These are phyloP conservation scores for Borostomias antarcticus DNA, from an alignment of 2,797 vertebrate genomes.

Conservation along the genomic window DNA sequence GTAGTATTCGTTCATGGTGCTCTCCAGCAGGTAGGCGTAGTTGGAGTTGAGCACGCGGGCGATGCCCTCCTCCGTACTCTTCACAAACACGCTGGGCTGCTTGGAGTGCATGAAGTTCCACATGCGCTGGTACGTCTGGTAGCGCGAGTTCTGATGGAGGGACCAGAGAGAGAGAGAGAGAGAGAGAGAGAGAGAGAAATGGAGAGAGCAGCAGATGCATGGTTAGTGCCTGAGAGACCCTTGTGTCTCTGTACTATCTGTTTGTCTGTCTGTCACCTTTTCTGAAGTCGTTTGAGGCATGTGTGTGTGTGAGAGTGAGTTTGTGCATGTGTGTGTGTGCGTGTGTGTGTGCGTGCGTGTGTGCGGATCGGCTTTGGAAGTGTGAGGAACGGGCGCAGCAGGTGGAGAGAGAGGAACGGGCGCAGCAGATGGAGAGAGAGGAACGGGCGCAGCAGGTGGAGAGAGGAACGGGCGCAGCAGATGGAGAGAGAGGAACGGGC, in stretches of 20 bases:
- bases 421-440: too few relatives aligned
- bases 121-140: constrained; percentile 93
- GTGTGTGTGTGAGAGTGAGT: too few relatives aligned
- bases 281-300: too few relatives aligned
- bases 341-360: not conserved
- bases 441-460: too few relatives aligned
- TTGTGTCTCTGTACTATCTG: too few relatives aligned
- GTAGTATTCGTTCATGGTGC: constrained; percentile 94
- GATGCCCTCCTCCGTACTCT: constrained; percentile 92
- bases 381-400: too few relatives aligned
- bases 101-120: constrained; percentile 96
- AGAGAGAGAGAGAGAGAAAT: constrained; percentile 52
- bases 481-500: too few relatives aligned
- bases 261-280: too few relatives aligned
- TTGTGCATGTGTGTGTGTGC: constrained; percentile 5
- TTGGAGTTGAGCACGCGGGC: constrained; percentile 89
- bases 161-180: constrained; percentile 32
- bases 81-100: constrained; percentile 91
- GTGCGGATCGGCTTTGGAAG: too few relatives aligned
- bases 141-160: constrained; percentile 82
- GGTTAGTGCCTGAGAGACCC: constrained; percentile 6
- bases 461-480: too few relatives aligned
- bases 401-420: too few relatives aligned
- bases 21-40: constrained; percentile 90
- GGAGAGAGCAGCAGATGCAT: too few relatives aligned